A percentile compares a stretch with the other conserved stretches of the same genome.
These are phyloP conservation scores for Thamnophis elegans DNA, from an alignment of 2,797 vertebrate species.

Conservation along the genomic window DNA sequence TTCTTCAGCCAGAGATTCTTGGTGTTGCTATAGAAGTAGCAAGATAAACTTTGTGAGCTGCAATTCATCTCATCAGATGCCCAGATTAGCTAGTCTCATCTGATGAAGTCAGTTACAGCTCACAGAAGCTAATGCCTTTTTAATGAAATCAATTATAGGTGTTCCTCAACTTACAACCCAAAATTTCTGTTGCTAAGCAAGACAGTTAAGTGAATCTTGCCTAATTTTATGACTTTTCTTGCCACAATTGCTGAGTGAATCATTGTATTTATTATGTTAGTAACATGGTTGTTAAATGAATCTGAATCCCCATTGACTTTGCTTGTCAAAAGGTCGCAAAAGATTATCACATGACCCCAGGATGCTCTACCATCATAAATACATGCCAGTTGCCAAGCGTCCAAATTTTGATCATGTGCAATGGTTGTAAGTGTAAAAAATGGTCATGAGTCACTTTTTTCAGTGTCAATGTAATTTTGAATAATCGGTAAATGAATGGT, in stretches of 20 bases:
- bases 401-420: neutral
- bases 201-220: neutral
- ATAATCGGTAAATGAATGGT: neutral
- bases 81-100: neutral
- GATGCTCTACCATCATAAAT: neutral
- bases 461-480: neutral
- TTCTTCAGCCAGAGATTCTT: slow-evolving; percentile 28
- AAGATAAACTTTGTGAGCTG: neutral
- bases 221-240: neutral
- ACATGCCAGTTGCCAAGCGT: neutral
- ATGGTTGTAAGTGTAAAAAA: neutral
- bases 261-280: neutral
- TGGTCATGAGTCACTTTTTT: neutral
- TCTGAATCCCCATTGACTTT: neutral
- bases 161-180: neutral
- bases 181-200: neutral
- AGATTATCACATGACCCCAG: neutral
- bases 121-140: neutral
- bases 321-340: neutral
- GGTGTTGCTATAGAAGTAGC: slow-evolving; percentile 32
- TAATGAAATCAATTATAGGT: neutral
- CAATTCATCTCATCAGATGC: neutral
- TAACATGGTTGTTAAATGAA: neutral
- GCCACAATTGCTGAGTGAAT: neutral
- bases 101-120: neutral